Conservation (phyloP, 1,140 invertebrate genomes). For the Zaprionus tsacasi region DNA sequence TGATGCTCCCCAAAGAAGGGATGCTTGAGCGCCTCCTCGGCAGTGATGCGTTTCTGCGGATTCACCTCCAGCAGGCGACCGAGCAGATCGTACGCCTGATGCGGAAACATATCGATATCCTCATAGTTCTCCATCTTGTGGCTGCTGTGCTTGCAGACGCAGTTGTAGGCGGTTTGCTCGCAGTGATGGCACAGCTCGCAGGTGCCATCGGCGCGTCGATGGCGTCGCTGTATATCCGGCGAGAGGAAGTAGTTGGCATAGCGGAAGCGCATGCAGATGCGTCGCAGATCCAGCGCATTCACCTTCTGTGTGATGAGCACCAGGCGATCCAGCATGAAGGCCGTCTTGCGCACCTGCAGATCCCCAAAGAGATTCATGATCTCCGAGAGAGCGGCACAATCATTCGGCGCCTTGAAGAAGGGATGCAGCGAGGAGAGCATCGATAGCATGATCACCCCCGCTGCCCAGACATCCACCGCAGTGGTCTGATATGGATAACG, state of each 20-base stretch:
- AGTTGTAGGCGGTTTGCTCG: conserved; percentile 73
- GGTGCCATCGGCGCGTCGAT: conserved; percentile 64
- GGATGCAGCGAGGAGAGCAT: conserved; percentile 92
- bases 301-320: conserved; percentile 86
- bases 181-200: conserved; percentile 73
- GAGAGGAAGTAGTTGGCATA: conserved; percentile 64
- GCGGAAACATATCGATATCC: conserved; percentile 68
- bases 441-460: conserved; percentile 93
- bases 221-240: conserved; percentile 53
- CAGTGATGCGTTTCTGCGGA: conserved; percentile 98
- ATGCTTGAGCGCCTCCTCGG: conserved; percentile 98
- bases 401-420: conserved; percentile 93
- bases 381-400: conserved; percentile 92
- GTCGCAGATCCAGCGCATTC: conserved; percentile 85
- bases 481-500: conserved; percentile 90
- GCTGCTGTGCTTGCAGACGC: conserved; percentile 67
- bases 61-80: conserved; percentile 99
- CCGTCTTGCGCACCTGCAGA: conserved; percentile 88
- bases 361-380: conserved; percentile 92
- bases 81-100: conserved; percentile 97
- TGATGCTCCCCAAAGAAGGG: conserved; percentile 87
- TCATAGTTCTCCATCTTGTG: conserved; percentile 61
- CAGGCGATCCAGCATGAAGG: conserved; percentile 87
- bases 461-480: conserved; percentile 96
- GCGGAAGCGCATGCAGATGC: conserved; percentile 85